A percentile compares a stretch with the other conserved stretches of the same genome.
Conservation (phyloP, 2,113 vertebrate species). For the Pelvicachromis taeniatus region DNA sequence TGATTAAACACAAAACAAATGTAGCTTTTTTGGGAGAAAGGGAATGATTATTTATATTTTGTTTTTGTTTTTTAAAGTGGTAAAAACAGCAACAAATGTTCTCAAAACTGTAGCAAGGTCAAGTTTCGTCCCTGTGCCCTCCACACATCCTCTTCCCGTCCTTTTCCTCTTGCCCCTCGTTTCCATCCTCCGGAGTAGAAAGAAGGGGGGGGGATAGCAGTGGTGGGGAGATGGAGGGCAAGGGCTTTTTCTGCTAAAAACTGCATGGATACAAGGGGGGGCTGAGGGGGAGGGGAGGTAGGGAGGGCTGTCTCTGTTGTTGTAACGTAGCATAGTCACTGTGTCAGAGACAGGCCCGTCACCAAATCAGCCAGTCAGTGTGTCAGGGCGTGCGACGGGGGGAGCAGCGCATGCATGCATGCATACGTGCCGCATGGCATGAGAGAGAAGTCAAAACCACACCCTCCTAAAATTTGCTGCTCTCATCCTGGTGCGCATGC, state of each 20-base stretch:
- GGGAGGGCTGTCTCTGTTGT: conserved; percentile 42
- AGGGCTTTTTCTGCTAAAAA: conserved; percentile 70
- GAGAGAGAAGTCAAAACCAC: conserved; percentile 30
- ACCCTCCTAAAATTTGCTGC: conserved; percentile 41
- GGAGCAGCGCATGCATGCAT: conserved; percentile 26
- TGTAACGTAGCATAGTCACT: conserved; percentile 53
- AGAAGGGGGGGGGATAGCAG: not conserved
- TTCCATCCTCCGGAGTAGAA: conserved; percentile 40
- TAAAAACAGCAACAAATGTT: not conserved
- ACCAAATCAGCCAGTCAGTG: conserved; percentile 58
- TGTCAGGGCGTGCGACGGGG: conserved; percentile 15
- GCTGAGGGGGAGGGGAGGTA: conserved; percentile 5
- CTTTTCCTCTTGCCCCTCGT: conserved; percentile 49
- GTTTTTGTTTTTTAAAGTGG: not conserved
- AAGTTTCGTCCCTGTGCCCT: conserved; percentile 33
- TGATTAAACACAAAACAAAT: not conserved
- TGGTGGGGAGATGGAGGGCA: conserved; percentile 26
- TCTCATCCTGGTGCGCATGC: not conserved
- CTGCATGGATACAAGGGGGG: conserved; percentile 80
- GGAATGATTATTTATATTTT: not conserved
- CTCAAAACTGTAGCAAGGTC: conserved; percentile 33
- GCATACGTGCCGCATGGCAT: conserved; percentile 6
- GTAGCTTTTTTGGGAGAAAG: not conserved
- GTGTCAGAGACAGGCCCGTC: conserved; percentile 63
- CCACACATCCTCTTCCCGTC: conserved; percentile 31